phyloP scores from a whole-genome alignment of 2,797 vertebrate species.

The Malacoctenus gilli region DNA sequence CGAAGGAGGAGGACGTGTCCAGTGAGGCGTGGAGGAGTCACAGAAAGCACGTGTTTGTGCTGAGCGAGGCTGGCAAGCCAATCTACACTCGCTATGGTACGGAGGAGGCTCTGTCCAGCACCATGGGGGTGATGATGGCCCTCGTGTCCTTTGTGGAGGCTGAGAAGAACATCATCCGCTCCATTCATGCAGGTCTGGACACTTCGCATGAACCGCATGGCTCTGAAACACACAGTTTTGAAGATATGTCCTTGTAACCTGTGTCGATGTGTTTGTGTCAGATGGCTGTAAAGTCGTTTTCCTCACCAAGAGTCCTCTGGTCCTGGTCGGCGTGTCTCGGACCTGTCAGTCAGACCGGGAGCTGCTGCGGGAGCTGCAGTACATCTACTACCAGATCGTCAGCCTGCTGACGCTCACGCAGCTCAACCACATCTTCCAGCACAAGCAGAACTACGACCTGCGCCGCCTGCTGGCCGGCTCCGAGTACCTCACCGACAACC shows the following conservation, averaged over 20 bases:
- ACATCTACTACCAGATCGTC: constrained; percentile 98
- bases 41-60: constrained; percentile 93
- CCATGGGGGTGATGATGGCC: constrained; percentile 97
- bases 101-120: constrained; percentile 95
- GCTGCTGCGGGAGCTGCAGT: constrained; percentile 92
- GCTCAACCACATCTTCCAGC: constrained; percentile 95
- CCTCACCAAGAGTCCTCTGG: constrained; percentile 91
- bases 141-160: constrained; percentile 96
- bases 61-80: constrained; percentile 96
- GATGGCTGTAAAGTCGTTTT: constrained; percentile 97
- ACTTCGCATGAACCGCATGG: not conserved
- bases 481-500: constrained; percentile 93
- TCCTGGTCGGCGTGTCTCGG: constrained; percentile 92
- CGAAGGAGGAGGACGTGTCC: constrained; percentile 88
- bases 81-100: constrained; percentile 96
- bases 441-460: constrained; percentile 97
- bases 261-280: constrained; percentile 55
- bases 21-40: constrained; percentile 90
- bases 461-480: constrained; percentile 93
- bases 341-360: constrained; percentile 92
- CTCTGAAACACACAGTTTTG: too few species aligned
- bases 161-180: constrained; percentile 92
- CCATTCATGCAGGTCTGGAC: constrained; percentile 92
- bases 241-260: not conserved
- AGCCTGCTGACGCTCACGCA: constrained; percentile 95